Conservation (phyloP, 2,888 invertebrate genomes). For the Dione vanillae region DNA sequence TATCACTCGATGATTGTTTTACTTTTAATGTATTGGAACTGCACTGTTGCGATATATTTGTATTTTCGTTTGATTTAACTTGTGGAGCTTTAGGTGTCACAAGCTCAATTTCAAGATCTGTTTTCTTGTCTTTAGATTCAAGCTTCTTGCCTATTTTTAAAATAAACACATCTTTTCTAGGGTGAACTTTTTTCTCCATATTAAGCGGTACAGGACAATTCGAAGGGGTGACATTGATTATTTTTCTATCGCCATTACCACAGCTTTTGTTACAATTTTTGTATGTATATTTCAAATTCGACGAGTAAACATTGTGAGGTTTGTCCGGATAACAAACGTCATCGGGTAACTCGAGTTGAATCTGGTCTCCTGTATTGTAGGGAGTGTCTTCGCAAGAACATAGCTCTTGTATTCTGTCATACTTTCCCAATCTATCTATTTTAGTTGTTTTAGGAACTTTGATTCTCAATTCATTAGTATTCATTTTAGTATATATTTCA, state of each 20-base stretch:
- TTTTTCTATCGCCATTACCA: slow-evolving; percentile 58
- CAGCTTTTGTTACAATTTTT: slow-evolving; percentile 59
- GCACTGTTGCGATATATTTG: slow-evolving; percentile 62
- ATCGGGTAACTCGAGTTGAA: slow-evolving; percentile 72
- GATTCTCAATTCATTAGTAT: slow-evolving; percentile 75
- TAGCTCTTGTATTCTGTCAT: slow-evolving; percentile 72
- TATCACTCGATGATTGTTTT: slow-evolving; percentile 38
- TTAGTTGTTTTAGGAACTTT: slow-evolving; percentile 74
- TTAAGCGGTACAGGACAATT: slow-evolving; percentile 72
- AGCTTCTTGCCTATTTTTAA: slow-evolving; percentile 78
- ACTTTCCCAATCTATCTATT: slow-evolving; percentile 69
- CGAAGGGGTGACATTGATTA: slow-evolving; percentile 72
- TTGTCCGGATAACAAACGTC: slow-evolving; percentile 61
- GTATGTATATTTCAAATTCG: slow-evolving; percentile 71
- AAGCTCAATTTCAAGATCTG: slow-evolving; percentile 78
- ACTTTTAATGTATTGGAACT: slow-evolving; percentile 56
- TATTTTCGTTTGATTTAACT: slow-evolving; percentile 53
- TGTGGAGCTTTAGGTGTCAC: slow-evolving; percentile 71
- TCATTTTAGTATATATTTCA: slow-evolving; percentile 78
- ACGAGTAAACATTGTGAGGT: slow-evolving; percentile 60
- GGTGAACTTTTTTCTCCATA: slow-evolving; percentile 69
- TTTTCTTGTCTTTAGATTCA: slow-evolving; percentile 76
- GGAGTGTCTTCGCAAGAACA: slow-evolving; percentile 71
- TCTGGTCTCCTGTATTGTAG: slow-evolving; percentile 74
- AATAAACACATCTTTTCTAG: slow-evolving; percentile 76